Evolutionary conservation across 2,888 invertebrate species (phyloP).

Genomic region (Parnassius orleans): DNA sequence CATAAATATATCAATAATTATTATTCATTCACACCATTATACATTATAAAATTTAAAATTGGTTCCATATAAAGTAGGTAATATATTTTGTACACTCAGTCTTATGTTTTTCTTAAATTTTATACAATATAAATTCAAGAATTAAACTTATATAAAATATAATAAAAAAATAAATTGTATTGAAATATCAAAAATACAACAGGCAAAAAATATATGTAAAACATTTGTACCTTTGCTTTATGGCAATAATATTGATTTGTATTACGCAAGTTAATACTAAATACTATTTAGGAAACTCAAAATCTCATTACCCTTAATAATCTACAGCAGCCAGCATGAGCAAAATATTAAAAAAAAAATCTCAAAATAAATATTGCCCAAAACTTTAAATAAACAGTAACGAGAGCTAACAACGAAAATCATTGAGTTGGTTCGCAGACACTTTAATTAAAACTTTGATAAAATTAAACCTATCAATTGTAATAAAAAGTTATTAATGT

Average conservation of each 20-base stretch:
- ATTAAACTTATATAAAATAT: conserved; percentile 7
- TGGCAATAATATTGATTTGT: background rate
- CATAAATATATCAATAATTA: background rate
- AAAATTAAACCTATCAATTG: background rate
- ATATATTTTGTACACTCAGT: conserved; percentile 25
- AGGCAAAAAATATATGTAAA: conserved; percentile 3
- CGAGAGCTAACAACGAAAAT: background rate
- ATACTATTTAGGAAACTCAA: conserved; percentile 1
- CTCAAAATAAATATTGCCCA: background rate
- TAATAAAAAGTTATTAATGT: conserved; percentile 6
- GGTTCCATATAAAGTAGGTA: conserved; percentile 1
- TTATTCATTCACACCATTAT: background rate
- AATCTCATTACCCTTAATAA: background rate
- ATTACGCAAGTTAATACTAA: background rate
- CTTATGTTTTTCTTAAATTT: conserved; percentile 26
- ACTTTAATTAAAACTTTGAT: background rate
- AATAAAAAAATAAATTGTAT: conserved; percentile 6
- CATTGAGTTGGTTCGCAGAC: background rate
- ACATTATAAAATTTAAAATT: conserved; percentile 3
- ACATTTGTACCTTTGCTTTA: conserved; percentile 6
- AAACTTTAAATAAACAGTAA: background rate
- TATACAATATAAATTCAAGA: conserved; percentile 16
- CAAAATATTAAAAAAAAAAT: background rate
- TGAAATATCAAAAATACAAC: background rate
- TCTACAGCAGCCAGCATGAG: background rate